Base-by-base conservation (phyloP, 2,113 vertebrate genomes). In the Motacilla tschutschensis region DNA sequence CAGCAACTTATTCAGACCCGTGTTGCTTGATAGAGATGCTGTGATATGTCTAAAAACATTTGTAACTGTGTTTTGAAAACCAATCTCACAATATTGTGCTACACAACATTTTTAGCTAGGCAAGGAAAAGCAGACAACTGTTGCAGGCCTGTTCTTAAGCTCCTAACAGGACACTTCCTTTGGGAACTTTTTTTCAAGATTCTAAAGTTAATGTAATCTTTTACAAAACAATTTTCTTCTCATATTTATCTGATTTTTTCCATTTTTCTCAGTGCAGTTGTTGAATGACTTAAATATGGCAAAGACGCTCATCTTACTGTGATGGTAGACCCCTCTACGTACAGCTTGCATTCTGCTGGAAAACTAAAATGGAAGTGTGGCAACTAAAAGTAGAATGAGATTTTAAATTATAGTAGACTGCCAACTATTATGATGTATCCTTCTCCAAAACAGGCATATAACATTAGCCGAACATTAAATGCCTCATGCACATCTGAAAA, bases 371-470 rank as follows among this genome's bases (percentile, higher is more conserved):
- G 79, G 79, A 71, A 93, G 74, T 55, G 63, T 94, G 47, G 54
- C 94, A 97, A 96, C 88, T 69, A 94, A 96, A 93, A 53, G 36
- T 16, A 94, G 54, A 79, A 92, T 67, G 72, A 93, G 60, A 86
- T 89, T 94, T 94, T 88, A 95, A 77, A 94, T 83, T 51, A 92
- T 14, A 93, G 89, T 96, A 96, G 95, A 96, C 94, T 96, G 91
- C 94, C 92, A 96, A 93, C 91, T 77, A 85, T 95, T 94, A 79
- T 89, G 91, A 96, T 94, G 78, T 93, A 95, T 92, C 84, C 72
- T 94, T 96, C 58, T 92, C 73, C 75, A 77, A 83, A 95, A 95
- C 83, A 96, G 95, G 89, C 93, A 95, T 70, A 2, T 89, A 95
- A 94, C 93, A 93, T 78, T 86, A 96, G 86, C 83, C 46, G n/a